These are phyloP conservation scores for Zele albiditarsus DNA, from an alignment of 2,888 invertebrate genomes.

Conservation along the genomic window DNA sequence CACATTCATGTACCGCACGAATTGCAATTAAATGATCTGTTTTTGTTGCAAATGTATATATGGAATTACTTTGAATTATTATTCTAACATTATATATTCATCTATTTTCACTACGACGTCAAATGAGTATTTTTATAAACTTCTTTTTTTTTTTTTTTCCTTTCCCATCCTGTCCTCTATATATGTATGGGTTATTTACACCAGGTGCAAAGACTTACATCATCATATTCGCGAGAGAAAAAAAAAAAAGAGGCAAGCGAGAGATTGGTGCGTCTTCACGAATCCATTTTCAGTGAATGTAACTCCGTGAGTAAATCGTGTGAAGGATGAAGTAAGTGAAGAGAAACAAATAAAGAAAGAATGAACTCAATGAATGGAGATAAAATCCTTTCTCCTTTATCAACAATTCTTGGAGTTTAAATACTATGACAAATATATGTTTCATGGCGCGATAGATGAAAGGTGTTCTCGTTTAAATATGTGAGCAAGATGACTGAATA, in stretches of 20 bases:
- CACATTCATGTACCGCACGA: slow-evolving; percentile 28
- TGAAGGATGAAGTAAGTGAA: not conserved
- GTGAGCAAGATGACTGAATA: not conserved
- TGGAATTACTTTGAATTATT: slow-evolving; percentile 28
- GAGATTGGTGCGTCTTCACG: slow-evolving; percentile 8
- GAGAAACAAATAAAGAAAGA: not conserved
- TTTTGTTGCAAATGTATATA: slow-evolving; percentile 16
- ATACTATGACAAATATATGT: not conserved
- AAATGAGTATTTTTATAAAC: not conserved
- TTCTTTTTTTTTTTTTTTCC: slow-evolving; percentile 6
- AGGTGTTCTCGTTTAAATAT: not conserved
- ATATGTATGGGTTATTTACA: not conserved
- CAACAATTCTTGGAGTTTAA: not conserved
- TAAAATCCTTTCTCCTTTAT: not conserved
- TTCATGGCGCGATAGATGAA: slow-evolving; percentile 3
- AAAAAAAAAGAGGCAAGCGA: not conserved
- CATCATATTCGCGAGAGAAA: not conserved
- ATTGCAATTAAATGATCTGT: slow-evolving; percentile 41
- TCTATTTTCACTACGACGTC: slow-evolving; percentile 3
- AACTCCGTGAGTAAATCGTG: not conserved
- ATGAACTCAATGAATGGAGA: not conserved
- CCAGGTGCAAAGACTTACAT: slow-evolving; percentile 30
- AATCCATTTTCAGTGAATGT: not conserved
- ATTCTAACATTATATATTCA: slow-evolving; percentile 29
- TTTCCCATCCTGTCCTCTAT: not conserved